Conservation (phyloP, 2,888 invertebrate genomes). For the Pheosia tremula region DNA sequence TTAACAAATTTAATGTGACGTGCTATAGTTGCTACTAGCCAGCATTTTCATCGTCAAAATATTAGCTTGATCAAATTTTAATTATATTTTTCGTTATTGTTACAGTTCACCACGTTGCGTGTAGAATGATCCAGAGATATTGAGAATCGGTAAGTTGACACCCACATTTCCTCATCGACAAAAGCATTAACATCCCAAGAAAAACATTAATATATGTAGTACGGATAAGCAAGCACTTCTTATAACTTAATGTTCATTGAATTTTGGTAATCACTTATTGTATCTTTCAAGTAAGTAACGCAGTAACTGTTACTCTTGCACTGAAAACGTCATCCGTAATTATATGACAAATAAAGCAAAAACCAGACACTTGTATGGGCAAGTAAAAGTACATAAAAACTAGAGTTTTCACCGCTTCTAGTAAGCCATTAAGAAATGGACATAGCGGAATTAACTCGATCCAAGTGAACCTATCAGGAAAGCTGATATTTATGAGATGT, state of each 20-base stretch:
- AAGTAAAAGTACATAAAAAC: not conserved
- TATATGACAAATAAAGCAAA: too few relatives aligned
- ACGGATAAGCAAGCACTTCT: too few relatives aligned
- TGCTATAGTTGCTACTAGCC: too few relatives aligned
- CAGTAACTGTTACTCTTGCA: too few relatives aligned
- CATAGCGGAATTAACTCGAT: not conserved
- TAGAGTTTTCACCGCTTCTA: not conserved
- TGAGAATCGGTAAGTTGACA: slow-evolving; percentile 54
- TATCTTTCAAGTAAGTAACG: too few relatives aligned
- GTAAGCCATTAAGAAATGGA: not conserved
- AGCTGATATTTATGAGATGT: not conserved
- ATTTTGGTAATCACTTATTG: too few relatives aligned
- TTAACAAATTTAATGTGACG: too few relatives aligned
- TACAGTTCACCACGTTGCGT: slow-evolving; percentile 50
- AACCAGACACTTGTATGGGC: not conserved
- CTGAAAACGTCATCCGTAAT: too few relatives aligned
- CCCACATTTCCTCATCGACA: not conserved
- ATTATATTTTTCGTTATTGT: slow-evolving; percentile 41
- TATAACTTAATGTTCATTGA: too few relatives aligned
- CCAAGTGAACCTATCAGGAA: not conserved
- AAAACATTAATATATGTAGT: too few relatives aligned
- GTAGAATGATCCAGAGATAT: slow-evolving; percentile 52
- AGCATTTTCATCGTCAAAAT: too few relatives aligned
- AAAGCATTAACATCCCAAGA: not conserved
- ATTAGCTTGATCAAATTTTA: not conserved